Conservation (phyloP, 2,113 vertebrate species). For the Xiphophorus hellerii region DNA sequence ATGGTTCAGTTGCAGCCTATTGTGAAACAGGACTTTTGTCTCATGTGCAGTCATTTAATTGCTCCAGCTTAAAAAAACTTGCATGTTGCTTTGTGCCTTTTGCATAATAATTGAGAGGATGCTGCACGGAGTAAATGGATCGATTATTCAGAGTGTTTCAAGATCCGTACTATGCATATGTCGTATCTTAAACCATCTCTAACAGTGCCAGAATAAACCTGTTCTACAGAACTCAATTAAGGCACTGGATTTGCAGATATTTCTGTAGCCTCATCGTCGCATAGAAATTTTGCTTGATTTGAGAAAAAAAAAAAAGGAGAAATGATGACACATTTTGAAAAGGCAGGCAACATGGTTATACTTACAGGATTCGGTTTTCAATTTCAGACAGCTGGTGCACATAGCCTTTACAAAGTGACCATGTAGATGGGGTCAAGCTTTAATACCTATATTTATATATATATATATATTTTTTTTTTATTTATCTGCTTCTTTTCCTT, state of each 20-base stretch:
- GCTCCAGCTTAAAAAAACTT: conserved; percentile 21
- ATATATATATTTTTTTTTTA: conserved; percentile 26
- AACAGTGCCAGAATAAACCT: background rate
- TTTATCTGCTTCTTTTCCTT: conserved; percentile 16
- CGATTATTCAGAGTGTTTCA: conserved; percentile 19
- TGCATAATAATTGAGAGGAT: conserved; percentile 36
- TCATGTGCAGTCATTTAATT: conserved; percentile 36
- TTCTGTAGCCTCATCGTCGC: background rate
- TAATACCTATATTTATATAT: conserved; percentile 72
- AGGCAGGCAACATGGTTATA: conserved; percentile 41
- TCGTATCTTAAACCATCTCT: conserved; percentile 27
- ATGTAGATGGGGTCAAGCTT: conserved; percentile 67
- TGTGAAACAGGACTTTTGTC: conserved; percentile 32
- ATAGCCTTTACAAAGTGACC: conserved; percentile 69
- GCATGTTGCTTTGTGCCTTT: conserved; percentile 14
- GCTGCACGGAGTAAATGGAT: conserved; percentile 10
- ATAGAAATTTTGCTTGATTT: background rate
- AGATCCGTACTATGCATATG: conserved; percentile 16
- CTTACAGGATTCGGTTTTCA: conserved; percentile 59
- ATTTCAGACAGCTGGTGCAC: conserved; percentile 53
- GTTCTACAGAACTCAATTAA: background rate
- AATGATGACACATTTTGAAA: background rate
- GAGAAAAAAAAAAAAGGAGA: background rate
- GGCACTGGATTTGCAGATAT: background rate
- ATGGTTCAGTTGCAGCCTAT: conserved; percentile 31